Conservation (phyloP, 2,888 invertebrate genomes). For the Tenthredo amoena region DNA sequence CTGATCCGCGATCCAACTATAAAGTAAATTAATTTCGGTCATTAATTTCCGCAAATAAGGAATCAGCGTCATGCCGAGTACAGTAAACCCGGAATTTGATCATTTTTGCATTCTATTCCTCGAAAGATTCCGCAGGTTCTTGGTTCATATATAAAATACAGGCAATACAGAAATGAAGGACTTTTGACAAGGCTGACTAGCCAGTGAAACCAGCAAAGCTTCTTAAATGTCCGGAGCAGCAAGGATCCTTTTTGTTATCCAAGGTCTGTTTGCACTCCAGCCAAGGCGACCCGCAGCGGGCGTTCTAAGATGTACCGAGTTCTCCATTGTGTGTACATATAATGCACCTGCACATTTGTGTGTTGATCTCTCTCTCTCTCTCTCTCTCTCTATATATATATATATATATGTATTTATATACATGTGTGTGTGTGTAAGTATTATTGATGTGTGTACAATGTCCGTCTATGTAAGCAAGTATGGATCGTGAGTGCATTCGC, state of each 20-base stretch:
- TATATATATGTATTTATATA: background rate
- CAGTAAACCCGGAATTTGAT: background rate
- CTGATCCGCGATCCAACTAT: background rate
- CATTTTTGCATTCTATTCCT: background rate
- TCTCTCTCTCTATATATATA: background rate
- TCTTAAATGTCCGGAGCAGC: conserved; percentile 14
- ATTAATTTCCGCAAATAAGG: background rate
- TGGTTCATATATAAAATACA: background rate
- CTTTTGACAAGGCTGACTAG: conserved; percentile 24
- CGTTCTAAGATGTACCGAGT: conserved; percentile 20
- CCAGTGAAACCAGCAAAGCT: background rate
- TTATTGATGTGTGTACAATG: conserved; percentile 40
- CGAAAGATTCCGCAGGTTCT: background rate
- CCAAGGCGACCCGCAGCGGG: conserved; percentile 34
- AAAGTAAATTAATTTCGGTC: background rate
- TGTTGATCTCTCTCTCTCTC: background rate
- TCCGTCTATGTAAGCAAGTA: conserved; percentile 23
- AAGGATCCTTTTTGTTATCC: conserved; percentile 33
- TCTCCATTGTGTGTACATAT: conserved; percentile 6
- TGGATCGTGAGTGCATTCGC: conserved; percentile 36
- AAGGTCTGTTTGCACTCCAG: conserved; percentile 31
- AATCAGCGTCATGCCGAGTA: background rate
- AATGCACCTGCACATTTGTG: conserved; percentile 22
- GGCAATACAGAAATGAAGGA: background rate
- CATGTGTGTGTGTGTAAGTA: background rate